Conservation (phyloP, 2,113 vertebrate species). For the Ciconia stormi region DNA sequence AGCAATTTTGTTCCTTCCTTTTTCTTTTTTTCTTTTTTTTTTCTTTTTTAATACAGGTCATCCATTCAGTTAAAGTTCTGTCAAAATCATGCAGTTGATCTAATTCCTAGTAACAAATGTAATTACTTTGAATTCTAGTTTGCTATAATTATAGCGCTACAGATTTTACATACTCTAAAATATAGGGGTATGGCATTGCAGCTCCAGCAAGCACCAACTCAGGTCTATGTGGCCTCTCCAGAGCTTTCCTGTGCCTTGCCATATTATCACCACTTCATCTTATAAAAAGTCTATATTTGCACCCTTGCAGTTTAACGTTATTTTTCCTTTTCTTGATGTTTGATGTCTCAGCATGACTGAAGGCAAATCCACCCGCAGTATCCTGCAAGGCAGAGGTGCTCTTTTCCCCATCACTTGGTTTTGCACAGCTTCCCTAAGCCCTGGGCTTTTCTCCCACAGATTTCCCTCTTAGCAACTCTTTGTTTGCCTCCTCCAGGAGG, state of each 20-base stretch:
- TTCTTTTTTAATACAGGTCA: neutral
- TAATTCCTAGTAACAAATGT: neutral
- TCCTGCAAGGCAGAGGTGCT: neutral
- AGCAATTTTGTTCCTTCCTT: neutral
- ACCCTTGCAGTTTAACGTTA: neutral
- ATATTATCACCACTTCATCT: neutral
- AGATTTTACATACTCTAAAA: neutral
- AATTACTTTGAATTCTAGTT: neutral
- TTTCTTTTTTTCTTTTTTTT: neutral
- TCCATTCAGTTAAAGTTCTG: neutral
- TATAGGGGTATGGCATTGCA: neutral
- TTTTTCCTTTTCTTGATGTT: neutral
- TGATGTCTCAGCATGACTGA: neutral
- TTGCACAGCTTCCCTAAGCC: neutral
- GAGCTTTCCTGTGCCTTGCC: neutral
- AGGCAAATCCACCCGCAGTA: neutral
- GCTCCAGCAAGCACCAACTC: neutral
- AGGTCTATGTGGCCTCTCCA: neutral
- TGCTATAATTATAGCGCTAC: neutral
- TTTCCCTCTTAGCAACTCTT: neutral
- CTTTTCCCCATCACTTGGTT: neutral
- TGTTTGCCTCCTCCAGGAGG: neutral
- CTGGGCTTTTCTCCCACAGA: neutral
- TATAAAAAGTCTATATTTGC: neutral
- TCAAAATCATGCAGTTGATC: neutral